Evolutionary conservation across 2,888 invertebrate genomes (phyloP), one percentile per base, ranked within the genome.

Genomic region (Drosophila mimica): DNA sequence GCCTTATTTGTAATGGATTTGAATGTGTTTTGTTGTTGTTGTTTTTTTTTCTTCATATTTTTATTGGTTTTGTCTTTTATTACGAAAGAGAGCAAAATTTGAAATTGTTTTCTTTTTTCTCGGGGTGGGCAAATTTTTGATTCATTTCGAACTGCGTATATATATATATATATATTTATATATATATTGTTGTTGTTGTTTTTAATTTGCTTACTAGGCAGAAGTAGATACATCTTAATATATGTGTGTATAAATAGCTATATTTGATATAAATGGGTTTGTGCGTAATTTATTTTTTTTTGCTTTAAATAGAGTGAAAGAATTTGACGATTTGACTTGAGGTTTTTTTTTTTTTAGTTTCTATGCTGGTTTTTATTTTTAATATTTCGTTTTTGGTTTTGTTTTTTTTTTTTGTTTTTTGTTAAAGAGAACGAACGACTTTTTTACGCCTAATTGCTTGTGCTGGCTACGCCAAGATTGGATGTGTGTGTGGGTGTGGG

Each of bases 381-480:
- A 46, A 36, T 74, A 30, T 43, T 34, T 54, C 5, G 17, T 54
- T 28, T 67, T 25, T 25, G 1, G 2, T 25, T 25, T 25, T 1
- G n/a, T 67, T 7, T 20, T 43, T 43, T 52, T 52, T 49, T 36
- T 48, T 52, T 74, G 6, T 34, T 40, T 48, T 20, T 61, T 34
- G 63, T 67, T 38, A 56, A 65, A 71, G 65, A 78, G 81, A 81
- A 77, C 82, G 78, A 81, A 80, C 77, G 63, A 64, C 40, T 69
- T 57, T 70, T 60, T 58, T 52, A 80, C 61, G 79, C 69, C 81
- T 77, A 84, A 84, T 84, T 84, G 88, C 84, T 89, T 84, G 88
- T 89, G 89, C 90, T 89, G 84, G 84, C 84, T 84, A 84, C 89
- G 84, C 90, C 84, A 88, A 85, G 64, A 63, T 25, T 62, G 75